phyloP scores from a whole-genome alignment of 37 sponge, comb jelly and placozoan species.

The Hormiphora californensis region DNA sequence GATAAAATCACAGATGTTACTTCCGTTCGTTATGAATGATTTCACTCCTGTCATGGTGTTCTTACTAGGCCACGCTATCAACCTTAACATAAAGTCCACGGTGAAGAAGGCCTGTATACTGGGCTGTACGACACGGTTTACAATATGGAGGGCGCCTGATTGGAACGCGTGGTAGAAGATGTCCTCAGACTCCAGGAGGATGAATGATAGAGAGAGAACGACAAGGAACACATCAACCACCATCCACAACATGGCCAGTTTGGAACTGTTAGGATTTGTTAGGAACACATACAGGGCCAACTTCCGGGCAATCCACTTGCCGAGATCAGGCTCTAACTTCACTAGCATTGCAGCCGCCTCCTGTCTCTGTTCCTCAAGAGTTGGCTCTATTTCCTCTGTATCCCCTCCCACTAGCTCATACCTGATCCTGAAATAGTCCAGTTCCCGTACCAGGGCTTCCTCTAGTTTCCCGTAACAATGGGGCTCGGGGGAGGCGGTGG shows the following conservation, averaged over 20 bases:
- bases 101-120: not conserved
- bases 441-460: not conserved
- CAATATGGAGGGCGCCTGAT: not conserved
- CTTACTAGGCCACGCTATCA: not conserved
- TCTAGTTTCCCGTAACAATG: not conserved
- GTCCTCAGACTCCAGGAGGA: not conserved
- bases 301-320: not conserved
- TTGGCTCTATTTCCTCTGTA: not conserved
- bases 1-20: not conserved
- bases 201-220: not conserved
- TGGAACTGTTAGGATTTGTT: conserved; percentile 6
- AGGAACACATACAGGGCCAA: not conserved
- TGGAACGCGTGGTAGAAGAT: not conserved
- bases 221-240: not conserved
- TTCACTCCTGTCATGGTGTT: not conserved
- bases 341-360: not conserved
- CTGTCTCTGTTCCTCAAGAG: not conserved
- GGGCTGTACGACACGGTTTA: not conserved
- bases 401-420: not conserved
- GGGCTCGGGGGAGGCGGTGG: not conserved
- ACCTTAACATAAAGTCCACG: not conserved
- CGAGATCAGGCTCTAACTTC: not conserved
- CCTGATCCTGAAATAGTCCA: not conserved
- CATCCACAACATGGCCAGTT: not conserved
- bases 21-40: not conserved